Conservation (phyloP, 2,888 invertebrate genomes). For the Thymelicus sylvestris region DNA sequence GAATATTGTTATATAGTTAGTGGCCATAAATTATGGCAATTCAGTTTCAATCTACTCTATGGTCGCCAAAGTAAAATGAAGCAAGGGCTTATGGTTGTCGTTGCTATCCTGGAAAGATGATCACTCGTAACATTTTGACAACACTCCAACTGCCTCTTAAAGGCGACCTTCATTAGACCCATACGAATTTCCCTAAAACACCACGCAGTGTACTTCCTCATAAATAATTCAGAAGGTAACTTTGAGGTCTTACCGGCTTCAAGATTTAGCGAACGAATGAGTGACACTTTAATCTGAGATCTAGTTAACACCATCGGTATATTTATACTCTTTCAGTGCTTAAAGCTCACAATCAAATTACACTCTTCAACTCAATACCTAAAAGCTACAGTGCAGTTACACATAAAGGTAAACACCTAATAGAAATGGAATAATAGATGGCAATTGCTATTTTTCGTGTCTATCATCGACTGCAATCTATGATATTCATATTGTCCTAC, state of each 20-base stretch:
- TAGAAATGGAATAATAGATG: too few species aligned
- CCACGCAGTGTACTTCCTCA: constrained; percentile 39
- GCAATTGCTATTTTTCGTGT: too few species aligned
- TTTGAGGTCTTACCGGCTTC: constrained; percentile 2
- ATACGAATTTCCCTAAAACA: constrained; percentile 41
- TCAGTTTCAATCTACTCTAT: too few species aligned
- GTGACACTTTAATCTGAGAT: constrained; percentile 3
- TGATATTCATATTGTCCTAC: too few species aligned
- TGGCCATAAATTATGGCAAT: too few species aligned
- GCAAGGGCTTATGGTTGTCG: too few species aligned
- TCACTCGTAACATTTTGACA: background rate
- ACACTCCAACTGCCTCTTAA: constrained; percentile 17
- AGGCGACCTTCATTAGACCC: constrained; percentile 37
- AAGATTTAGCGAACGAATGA: background rate
- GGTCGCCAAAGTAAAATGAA: too few species aligned
- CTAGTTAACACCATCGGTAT: background rate
- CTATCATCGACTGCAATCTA: too few species aligned
- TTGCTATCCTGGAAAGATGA: too few species aligned
- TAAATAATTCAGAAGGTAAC: constrained; percentile 39
- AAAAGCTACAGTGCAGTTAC: too few species aligned
- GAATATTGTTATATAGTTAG: background rate
- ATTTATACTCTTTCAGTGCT: background rate
- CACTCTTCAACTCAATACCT: too few species aligned
- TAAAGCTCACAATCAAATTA: background rate
- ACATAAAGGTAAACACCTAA: too few species aligned